Evolutionary conservation across 2,113 vertebrate species (phyloP), one percentile per base, ranked within the genome.

Genomic region (Heterotis niloticus): DNA sequence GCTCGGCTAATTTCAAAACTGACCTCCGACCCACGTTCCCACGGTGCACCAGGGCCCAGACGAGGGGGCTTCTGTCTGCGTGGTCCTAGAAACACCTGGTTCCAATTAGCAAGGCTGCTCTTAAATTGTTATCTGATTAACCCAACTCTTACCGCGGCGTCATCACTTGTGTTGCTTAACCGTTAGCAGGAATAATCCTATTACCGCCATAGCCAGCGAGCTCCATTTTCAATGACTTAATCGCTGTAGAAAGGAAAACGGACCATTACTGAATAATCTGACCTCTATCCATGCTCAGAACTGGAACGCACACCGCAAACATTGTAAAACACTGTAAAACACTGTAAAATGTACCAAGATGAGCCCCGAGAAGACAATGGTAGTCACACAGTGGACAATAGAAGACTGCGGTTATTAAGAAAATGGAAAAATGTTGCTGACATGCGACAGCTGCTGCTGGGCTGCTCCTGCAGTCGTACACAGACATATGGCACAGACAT

Each of bases 121-220:
- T 78, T 92, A 94, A 92, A 90, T 93, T 92, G 91, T 96, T 95
- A 94, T 94, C 92, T 90, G 92, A 94, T 94, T 93, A 95, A 88
- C 88, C 84, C 85, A 89, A 84, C 81, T 89, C 80, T 64, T 80
- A 86, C 87, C 88, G 87, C 85, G 85, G 85, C 67, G 78, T 89
- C 90, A 90, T 91, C 91, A 92, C 93, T 70, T 92, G 94, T 95
- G 94, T 94, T 95, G 95, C 94, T 91, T 90, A 82, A 87, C 91
- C 20, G 54, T 90, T 91, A 91, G 91, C 91, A 95, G 93, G 95
- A 93, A 96, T 96, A 92, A 91, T 91, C 90, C 88, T 89, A 90
- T 92, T 92, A 94, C 89, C 77, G 1, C 90, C 83, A 83, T 87
- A 87, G 83, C 78, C 84, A 85, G 90, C 91, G 90, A 90, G 90